Base-by-base conservation (phyloP, 2,113 vertebrate species). In the Brachyhypopomus gauderio region DNA sequence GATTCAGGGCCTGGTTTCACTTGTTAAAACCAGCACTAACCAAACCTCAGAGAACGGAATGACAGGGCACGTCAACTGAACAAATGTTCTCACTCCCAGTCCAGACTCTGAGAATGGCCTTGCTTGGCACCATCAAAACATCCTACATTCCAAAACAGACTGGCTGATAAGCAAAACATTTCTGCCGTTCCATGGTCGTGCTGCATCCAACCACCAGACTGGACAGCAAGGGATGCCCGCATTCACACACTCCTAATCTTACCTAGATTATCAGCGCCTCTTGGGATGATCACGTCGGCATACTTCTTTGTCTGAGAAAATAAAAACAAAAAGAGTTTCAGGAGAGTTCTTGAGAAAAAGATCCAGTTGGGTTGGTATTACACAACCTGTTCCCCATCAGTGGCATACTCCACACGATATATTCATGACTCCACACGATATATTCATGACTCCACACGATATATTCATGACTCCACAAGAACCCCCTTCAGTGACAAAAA, bases 211-310 rank as follows among this genome's bases (percentile, higher is more conserved):
- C 41, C 38, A 9, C n/a, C 22, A 23, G 23, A 52, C 38, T 71
- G 45, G 78, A 36, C 72, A 84, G 72, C 48, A 52, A 85, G 86
- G 86, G 88, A 62, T 6, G 38, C 11, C n/a, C 20, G 34, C n/a
- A 41, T 30, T 41, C 60, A 82, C 66, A 77, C 30, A 76, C 22
- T 45, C 11, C 30, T 41, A 77, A 70, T 75, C 91, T 96, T 87
- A 98, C 97, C 97, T 71, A 96, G 89, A 66, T 98, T 98, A 87
- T 98, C 96, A 62, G 93, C 96, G 85, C 97, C 97, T 89, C 96
- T 94, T 27, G 97, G 96, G 91, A 98, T 98, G 85, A 98, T 98
- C 86, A 98, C 97, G 0, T 98, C 97, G 5, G 97, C 97, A 0
- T 98, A 98, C 82, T 98, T 98, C 93, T 98, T 98, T n/a, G 97